Evolutionary conservation across 37 sponge, comb jelly and placozoan genomes (phyloP), one percentile per base, ranked within the genome.

Genomic region (Eunapius fragilis): DNA sequence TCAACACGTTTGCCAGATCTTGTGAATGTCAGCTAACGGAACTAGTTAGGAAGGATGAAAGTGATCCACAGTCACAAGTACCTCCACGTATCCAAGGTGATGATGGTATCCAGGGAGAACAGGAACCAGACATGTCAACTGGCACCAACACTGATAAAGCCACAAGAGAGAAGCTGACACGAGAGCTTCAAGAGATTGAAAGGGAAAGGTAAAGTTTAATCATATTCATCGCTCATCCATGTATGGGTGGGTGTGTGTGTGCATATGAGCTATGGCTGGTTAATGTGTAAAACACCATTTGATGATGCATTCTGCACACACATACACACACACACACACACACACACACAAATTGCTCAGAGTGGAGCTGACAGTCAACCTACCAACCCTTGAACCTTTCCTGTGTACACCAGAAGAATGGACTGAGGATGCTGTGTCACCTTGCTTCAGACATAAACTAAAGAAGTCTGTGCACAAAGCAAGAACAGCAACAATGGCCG

Each of bases 301-400:
- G n/a, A n/a, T n/a, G n/a, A n/a, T n/a, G n/a, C n/a, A n/a, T n/a
- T n/a, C n/a, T 19, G 17, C 58, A 58, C 22, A 58, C 22, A 58
- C 22, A 17, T 11, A 58, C 58, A 58, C 14, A 19, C 22, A 19
- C 14, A 10, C 22, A 58, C 22, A 10, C 58, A 58, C 58, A 58
- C 17, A 17, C 41, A 41, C 2, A 4, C 2, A 25, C 27, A 19
- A 73, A 14, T 73, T 33, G 2, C 75, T 19, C 75, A 93, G 94
- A 69, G 88, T 87, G 76, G 85, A 89, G 47, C 70, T 89, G 78
- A 84, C 91, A 6, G 88, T 87, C 34, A 84, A 84, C n/a, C 84
- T 93, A 4, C 94, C 94, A 22, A 93, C 79, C 38, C 78, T 93
- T 26, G 87, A 93, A 68, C 94, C 87, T 0, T 90, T 80, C 74